phyloP scores from a whole-genome alignment of 2,113 vertebrate species.

The Cebus imitator region DNA sequence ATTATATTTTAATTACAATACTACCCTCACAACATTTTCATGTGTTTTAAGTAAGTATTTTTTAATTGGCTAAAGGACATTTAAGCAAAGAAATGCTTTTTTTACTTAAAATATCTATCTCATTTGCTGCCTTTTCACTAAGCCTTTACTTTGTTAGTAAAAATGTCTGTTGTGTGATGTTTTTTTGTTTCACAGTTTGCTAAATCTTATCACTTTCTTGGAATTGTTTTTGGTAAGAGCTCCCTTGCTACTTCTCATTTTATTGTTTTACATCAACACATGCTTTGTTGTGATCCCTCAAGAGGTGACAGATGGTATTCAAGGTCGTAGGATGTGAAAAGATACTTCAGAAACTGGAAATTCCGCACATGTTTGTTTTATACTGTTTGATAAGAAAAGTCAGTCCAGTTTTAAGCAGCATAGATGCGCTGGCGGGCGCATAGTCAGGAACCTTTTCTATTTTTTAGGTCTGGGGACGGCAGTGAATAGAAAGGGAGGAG shows the following conservation, averaged over 20 bases:
- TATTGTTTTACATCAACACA: background rate
- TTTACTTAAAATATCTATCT: conserved; percentile 2
- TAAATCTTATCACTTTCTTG: background rate
- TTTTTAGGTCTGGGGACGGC: background rate
- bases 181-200: conserved; percentile 42
- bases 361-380: background rate
- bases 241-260: background rate
- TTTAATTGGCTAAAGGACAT: conserved; percentile 28
- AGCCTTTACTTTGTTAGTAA: conserved; percentile 6
- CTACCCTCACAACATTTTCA: background rate
- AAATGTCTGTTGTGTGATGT: background rate
- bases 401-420: background rate
- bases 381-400: background rate
- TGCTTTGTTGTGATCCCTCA: background rate
- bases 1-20: background rate
- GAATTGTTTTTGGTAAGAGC: background rate
- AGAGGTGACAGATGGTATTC: background rate
- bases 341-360: background rate
- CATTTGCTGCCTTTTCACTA: conserved; percentile 16
- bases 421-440: background rate
- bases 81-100: conserved; percentile 39
- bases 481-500: background rate
- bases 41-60: conserved; percentile 1
- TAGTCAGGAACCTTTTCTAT: background rate
- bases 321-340: background rate